Conservation (phyloP, 1,140 invertebrate genomes). For the Drosophila sp. region DNA sequence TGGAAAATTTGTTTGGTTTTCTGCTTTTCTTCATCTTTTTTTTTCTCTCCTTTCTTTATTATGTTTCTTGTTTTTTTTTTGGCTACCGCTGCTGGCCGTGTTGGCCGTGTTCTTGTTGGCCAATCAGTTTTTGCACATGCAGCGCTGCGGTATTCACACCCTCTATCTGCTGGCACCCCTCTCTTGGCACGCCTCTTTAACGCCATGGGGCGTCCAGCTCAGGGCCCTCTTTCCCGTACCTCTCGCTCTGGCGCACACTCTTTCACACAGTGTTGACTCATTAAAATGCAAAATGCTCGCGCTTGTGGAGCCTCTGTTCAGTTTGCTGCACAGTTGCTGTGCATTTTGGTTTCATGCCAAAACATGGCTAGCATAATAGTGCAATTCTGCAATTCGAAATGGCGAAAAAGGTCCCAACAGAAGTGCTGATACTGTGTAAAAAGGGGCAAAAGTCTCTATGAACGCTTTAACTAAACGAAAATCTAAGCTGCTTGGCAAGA, state of each 20-base stretch:
- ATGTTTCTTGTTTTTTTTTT: constrained; percentile 19
- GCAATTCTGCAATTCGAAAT: not conserved
- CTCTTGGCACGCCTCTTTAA: constrained; percentile 6
- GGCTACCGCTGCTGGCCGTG: constrained; percentile 25
- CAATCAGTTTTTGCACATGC: constrained; percentile 65
- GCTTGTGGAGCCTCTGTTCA: constrained; percentile 27
- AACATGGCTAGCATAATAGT: constrained; percentile 12
- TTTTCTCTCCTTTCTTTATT: constrained; percentile 3
- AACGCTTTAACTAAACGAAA: too few relatives aligned
- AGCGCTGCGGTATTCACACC: constrained; percentile 61
- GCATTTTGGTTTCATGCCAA: constrained; percentile 37
- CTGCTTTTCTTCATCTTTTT: constrained; percentile 27
- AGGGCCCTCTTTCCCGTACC: not conserved
- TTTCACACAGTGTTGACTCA: constrained; percentile 58
- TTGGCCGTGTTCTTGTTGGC: constrained; percentile 10
- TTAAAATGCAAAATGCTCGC: constrained; percentile 76
- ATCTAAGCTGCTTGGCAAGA: not conserved
- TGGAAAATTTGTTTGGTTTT: constrained; percentile 33
- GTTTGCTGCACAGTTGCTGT: constrained; percentile 15
- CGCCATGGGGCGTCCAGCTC: constrained; percentile 30
- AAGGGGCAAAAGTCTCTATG: too few relatives aligned
- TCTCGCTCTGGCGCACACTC: not conserved
- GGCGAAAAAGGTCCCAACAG: constrained; percentile 16
- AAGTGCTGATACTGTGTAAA: constrained; percentile 1
- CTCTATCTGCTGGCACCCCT: constrained; percentile 6